Base-by-base conservation (phyloP, 2,797 vertebrate genomes). In the Trematomus bernacchii region DNA sequence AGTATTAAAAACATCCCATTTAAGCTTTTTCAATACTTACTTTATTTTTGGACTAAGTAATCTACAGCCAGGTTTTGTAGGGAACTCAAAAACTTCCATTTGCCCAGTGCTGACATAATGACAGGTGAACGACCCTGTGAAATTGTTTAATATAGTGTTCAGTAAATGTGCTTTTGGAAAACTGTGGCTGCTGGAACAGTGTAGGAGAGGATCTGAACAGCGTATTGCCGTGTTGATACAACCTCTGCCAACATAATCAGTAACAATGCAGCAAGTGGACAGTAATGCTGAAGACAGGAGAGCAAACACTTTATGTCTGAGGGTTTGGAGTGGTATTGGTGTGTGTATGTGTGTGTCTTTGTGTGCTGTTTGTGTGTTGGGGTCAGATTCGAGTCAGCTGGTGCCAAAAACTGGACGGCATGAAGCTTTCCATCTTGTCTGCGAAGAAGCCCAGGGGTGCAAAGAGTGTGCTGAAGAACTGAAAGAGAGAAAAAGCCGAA, bases 401-500 rank as follows among this genome's bases (percentile, higher is more conserved):
- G 89, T 95, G 95, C 94, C 96, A 96, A 82, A 95, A 93, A 86
- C 94, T 92, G 90, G 95, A 93, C 83, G 96, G 96, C 94, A 97
- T 94, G 87, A 97, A 94, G 86, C 92, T 95, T 90, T 97, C 92
- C 81, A 93, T 95, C 93, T 95, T 96, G 89, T 96, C 96, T 90
- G 93, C 79, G 72, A 95, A 77, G 91, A 97, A 97, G 76, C 91
- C 94, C 92, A 96, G 92, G 43, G 95, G 95, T 87, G 95, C 95
- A 80, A 96, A 96, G 77, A 96, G 94, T 78, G 93, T 96, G 92
- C 96, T 95, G 92, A 95, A 96, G 92, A 96, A 96, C 97, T 98
- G 93, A 23, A 75, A 87, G 33, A 51, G 30, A 61, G 46, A 66
- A 66, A 71, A 83, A 71, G 19, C 61, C 85, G n/a, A 74, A 71